Evolutionary conservation across 2,113 vertebrate genomes (phyloP).

Genomic region (Sebastes schlegelii): DNA sequence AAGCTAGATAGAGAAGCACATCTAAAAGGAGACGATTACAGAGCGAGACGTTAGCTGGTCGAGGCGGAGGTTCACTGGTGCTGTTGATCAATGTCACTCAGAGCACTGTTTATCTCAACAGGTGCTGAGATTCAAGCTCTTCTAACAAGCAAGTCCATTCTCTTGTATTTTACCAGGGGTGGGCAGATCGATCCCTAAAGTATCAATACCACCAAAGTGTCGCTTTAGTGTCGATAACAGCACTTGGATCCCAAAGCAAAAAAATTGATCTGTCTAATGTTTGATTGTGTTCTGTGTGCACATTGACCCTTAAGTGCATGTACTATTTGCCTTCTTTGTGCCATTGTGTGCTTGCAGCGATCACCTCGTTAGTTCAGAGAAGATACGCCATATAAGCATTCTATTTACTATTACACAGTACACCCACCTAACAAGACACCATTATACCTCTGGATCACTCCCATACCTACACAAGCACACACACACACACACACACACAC

Average conservation of each 20-base stretch:
- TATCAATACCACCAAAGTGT: slow-evolving; percentile 16
- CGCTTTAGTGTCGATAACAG: too few relatives aligned
- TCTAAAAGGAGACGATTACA: background rate
- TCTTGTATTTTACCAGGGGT: background rate
- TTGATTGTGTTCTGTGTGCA: background rate
- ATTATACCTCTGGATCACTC: background rate
- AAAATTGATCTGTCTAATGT: background rate
- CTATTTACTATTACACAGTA: background rate
- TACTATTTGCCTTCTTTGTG: background rate
- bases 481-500: background rate
- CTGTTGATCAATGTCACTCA: background rate
- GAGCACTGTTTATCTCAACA: slow-evolving; percentile 6
- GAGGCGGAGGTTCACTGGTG: background rate
- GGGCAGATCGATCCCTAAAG: background rate
- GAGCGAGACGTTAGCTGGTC: background rate
- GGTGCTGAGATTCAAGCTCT: slow-evolving; percentile 8
- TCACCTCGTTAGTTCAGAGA: background rate
- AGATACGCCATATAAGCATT: background rate
- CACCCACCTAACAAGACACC: slow-evolving; percentile 9
- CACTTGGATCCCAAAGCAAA: background rate
- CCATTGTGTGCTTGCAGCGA: background rate
- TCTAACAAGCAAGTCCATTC: background rate
- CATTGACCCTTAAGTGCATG: background rate
- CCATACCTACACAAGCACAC: background rate
- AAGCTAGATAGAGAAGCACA: background rate